Evolutionary conservation across 37 sponge, comb jelly and placozoan genomes (phyloP).

Genomic region (Mnemiopsis leidyi): DNA sequence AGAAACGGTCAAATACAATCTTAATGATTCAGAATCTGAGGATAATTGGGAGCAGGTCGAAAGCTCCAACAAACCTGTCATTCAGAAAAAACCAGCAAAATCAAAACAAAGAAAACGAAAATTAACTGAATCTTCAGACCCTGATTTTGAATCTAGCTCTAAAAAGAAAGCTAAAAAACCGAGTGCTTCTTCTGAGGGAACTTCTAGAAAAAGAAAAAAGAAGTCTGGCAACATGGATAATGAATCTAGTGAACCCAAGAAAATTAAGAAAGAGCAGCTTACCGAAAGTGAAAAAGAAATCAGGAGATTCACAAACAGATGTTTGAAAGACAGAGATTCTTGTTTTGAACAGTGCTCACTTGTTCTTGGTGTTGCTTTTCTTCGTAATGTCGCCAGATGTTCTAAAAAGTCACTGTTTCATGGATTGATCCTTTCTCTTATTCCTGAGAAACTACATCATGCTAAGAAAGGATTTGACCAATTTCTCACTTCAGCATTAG

Average conservation of each 20-base stretch:
- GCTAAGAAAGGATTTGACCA: background rate
- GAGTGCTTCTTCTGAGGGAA: background rate
- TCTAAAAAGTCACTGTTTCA: background rate
- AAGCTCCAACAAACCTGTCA: background rate
- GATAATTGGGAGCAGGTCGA: background rate
- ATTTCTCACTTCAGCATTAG: background rate
- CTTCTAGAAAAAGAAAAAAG: background rate
- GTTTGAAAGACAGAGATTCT: conserved; percentile 33
- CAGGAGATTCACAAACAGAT: conserved; percentile 16
- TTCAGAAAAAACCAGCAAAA: background rate
- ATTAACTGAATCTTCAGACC: background rate
- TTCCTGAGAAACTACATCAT: conserved; percentile 12
- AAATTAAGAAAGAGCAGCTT: background rate
- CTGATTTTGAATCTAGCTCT: background rate
- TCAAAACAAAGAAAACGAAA: conserved; percentile 14
- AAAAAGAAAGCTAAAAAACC: background rate
- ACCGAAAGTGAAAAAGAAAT: conserved; percentile 52
- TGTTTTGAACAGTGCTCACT: conserved; percentile 44
- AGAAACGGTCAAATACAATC: background rate
- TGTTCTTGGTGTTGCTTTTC: conserved; percentile 8
- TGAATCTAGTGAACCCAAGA: background rate
- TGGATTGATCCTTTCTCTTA: background rate
- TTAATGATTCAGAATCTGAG: background rate
- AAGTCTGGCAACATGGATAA: background rate
- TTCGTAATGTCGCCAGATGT: background rate